Percentiles rank a stretch among this genome's conserved stretches.
Evolutionary conservation across 2,113 vertebrate genomes (phyloP).

Genomic region (Nothobranchius furzeri): DNA sequence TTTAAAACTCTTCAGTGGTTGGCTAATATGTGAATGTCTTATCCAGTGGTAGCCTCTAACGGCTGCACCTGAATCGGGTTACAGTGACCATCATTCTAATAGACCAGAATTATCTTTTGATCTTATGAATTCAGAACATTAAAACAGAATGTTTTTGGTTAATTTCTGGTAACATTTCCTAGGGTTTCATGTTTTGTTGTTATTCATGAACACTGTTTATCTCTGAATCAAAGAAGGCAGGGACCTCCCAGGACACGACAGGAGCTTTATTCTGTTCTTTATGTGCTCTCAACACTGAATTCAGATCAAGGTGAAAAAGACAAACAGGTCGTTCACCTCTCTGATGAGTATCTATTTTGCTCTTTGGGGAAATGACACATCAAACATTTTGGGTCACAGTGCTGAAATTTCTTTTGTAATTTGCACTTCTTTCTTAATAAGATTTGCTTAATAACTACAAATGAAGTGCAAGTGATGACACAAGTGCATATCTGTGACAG

Average conservation of each 20-base stretch:
- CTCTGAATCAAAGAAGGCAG: conserved; percentile 11
- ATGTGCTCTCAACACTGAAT: background rate
- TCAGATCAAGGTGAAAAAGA: conserved; percentile 7
- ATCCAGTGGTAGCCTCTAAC: too few relatives aligned
- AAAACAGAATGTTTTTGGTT: background rate
- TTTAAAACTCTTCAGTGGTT: too few relatives aligned
- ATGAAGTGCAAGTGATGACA: background rate
- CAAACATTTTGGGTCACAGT: background rate
- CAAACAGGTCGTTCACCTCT: too few relatives aligned
- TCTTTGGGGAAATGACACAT: too few relatives aligned
- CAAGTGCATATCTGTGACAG: background rate
- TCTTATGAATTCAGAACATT: background rate
- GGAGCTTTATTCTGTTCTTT: background rate
- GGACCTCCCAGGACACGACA: background rate
- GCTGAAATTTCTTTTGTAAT: too few relatives aligned
- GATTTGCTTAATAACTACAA: background rate
- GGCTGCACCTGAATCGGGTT: too few relatives aligned
- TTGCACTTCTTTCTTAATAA: too few relatives aligned
- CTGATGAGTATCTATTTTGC: too few relatives aligned
- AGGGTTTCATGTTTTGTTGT: background rate
- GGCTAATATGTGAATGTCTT: too few relatives aligned
- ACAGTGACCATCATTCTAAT: too few relatives aligned
- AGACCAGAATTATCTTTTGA: background rate
- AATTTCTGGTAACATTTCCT: background rate
- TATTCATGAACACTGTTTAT: background rate